Base-by-base conservation (phyloP, 1,140 invertebrate species). In the Leptonema lineaticorne region DNA sequence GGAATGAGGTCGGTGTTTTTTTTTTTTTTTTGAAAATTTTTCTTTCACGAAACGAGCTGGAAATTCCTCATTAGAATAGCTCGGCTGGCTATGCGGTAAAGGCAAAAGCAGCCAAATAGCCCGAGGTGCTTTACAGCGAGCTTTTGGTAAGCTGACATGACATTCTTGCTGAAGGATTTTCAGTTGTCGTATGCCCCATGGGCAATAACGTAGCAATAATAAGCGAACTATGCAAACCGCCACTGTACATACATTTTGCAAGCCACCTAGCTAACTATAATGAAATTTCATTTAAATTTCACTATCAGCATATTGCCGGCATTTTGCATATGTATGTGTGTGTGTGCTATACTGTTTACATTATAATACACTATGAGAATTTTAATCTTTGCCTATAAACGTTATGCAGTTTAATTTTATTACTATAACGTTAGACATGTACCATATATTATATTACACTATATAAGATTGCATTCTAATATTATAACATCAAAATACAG, bases 91-190 rank as follows among this genome's bases (percentile, higher is more conserved):
- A 18, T 57, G 33, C 9, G 41, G 24, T 37, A 63, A 28, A 63
- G 59, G 33, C n/a, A n/a, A n/a, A n/a, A n/a, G n/a, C n/a, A 60
- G 29, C 28, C 33, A 37, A 46, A 18, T 8, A 26, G 59, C 59
- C 59, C n/a, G 3, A 18, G 59, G 59, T 37, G 11, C 9, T 60
- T 37, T 37, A 16, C 8, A 30, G 18, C 16, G 18, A 37, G 22
- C 58, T 37, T 37, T 60, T 11, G 28, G 14, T 8, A 28, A 27
- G 24, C 26, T 59, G 59, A 63, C 59, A 46, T 63, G 59, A 46
- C 59, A 46, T 63, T 63, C 59, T 63, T 63, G 33, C 7, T 46
- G 41, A 46, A 63, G 41, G 59, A 63, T 63, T 63, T 63, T 63
- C 33, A 28, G 37, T 20, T 22, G n/a, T n/a, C 24, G 14, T 24